Base-by-base conservation (phyloP, 2,888 invertebrate genomes). In the Corythucha ciliata region DNA sequence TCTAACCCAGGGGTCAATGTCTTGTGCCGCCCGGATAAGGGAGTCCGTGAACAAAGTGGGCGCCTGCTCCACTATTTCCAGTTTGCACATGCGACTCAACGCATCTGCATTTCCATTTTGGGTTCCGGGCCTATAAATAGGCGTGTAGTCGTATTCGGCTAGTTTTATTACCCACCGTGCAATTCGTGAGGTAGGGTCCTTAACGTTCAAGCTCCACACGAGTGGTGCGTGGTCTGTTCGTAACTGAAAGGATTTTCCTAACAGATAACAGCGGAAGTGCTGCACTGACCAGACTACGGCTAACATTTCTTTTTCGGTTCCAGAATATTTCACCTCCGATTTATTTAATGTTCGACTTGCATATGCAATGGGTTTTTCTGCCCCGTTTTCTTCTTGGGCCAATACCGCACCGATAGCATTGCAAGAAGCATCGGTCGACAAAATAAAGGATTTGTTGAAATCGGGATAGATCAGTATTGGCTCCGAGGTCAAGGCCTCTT, bases 211-310 rank as follows among this genome's bases (percentile, higher is more conserved):
- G n/a, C n/a, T n/a, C n/a, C n/a, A n/a, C n/a, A n/a, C n/a, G n/a
- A 69, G 47, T 1, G 66, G 65, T 42, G 63, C 59, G 51, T 69
- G 69, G 44, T 70, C 69, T 1, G 67, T 69, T 3, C 64, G 60
- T 0, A 69, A 66, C 0, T 53, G 62, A 27, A 70, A 69, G 46
- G 61, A 59, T 21, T 57, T 58, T 7, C 66, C 66, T 27, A 61
- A 64, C n/a, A n/a, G n/a, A n/a, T n/a, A n/a, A n/a, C n/a, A n/a
- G n/a, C n/a, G n/a, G n/a, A n/a, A n/a, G n/a, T n/a, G n/a, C n/a
- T n/a, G n/a, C n/a, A n/a, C n/a, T n/a, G n/a, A n/a, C n/a, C n/a
- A n/a, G n/a, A n/a, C n/a, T n/a, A n/a, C n/a, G n/a, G n/a, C n/a
- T n/a, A n/a, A n/a, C n/a, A n/a, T n/a, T n/a, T n/a, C n/a, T n/a